These are phyloP conservation scores for Pantala flavescens DNA, from an alignment of 1,140 invertebrate genomes.

Conservation along the genomic window DNA sequence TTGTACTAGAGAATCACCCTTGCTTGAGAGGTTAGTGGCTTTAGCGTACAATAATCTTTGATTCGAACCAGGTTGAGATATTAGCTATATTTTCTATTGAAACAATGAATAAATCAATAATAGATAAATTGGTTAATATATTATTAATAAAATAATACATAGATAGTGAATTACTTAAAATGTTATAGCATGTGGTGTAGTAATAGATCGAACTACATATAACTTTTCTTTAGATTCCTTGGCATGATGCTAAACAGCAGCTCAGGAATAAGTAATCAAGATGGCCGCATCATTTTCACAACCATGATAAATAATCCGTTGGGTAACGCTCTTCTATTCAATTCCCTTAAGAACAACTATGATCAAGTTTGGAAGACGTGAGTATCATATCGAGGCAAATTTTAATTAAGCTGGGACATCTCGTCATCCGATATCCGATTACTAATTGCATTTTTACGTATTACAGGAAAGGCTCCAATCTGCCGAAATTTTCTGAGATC, in stretches of 20 bases:
- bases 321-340: slow-evolving; percentile 26
- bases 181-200: not conserved
- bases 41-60: too few species aligned
- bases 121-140: too few species aligned
- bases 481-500: slow-evolving; percentile 30
- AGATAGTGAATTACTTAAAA: too few species aligned
- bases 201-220: not conserved
- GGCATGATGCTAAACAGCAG: slow-evolving; percentile 25
- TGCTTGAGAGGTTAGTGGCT: not conserved
- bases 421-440: not conserved
- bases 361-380: slow-evolving; percentile 23
- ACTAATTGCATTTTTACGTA: slow-evolving; percentile 13
- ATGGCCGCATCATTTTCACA: slow-evolving; percentile 29
- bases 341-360: slow-evolving; percentile 27
- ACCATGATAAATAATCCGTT: slow-evolving; percentile 28
- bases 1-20: not conserved
- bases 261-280: slow-evolving; percentile 32
- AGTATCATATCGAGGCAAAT: slow-evolving; percentile 1
- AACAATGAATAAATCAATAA: too few species aligned
- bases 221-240: slow-evolving; percentile 26
- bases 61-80: too few species aligned
- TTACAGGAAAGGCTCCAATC: slow-evolving; percentile 30
- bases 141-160: too few species aligned
- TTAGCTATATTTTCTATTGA: too few species aligned
- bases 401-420: not conserved